Conservation (phyloP, 2,797 vertebrate genomes). For the Periparus ater region DNA sequence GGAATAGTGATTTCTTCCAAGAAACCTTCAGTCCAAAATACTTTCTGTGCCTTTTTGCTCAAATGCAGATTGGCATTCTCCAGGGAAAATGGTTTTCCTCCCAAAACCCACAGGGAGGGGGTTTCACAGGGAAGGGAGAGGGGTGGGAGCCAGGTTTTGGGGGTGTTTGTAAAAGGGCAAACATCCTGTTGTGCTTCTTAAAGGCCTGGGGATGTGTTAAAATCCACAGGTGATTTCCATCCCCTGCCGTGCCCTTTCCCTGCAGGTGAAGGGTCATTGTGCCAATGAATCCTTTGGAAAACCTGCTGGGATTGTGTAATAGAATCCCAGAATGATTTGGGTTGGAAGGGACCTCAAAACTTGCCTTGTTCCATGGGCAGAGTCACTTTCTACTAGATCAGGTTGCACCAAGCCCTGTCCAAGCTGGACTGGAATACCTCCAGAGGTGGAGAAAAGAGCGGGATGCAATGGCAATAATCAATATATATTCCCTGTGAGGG, state of each 20-base stretch:
- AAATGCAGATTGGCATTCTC: background rate
- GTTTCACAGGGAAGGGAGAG: background rate
- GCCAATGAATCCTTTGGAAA: background rate
- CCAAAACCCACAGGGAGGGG: accelerated
- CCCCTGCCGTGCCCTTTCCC: background rate
- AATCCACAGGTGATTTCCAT: background rate
- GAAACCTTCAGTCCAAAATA: background rate
- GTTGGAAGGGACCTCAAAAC: background rate
- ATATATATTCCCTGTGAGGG: accelerated
- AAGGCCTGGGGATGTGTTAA: background rate
- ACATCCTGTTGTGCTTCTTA: background rate
- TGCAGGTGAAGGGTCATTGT: background rate
- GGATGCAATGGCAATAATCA: background rate
- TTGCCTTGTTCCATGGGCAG: background rate
- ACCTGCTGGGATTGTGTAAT: background rate
- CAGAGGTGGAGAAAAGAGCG: background rate
- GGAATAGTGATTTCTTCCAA: background rate
- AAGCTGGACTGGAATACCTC: background rate
- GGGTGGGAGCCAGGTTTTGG: background rate
- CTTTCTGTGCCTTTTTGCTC: background rate
- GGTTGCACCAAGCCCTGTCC: background rate
- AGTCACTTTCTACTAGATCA: background rate
- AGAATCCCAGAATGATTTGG: background rate
- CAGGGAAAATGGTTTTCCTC: background rate
- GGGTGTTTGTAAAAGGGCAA: background rate